A percentile compares a stretch with the other conserved stretches of the same genome.
Evolutionary conservation across 2,113 vertebrate genomes (phyloP).

Genomic region (Callionymus lyra): DNA sequence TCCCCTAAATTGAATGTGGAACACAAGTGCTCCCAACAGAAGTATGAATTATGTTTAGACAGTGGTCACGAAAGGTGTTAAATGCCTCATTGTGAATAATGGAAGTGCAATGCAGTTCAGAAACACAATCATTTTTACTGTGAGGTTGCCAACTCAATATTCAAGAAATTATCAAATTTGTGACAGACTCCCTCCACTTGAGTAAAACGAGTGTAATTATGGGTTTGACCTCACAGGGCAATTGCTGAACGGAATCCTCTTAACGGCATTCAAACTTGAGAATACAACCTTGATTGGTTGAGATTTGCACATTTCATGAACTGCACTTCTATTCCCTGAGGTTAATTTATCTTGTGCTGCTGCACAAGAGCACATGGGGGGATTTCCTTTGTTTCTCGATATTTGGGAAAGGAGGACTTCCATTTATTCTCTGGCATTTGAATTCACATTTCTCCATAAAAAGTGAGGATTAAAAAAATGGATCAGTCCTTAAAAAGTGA

Average conservation of each 20-base stretch:
- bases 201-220: conserved; percentile 42
- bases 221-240: conserved; percentile 37
- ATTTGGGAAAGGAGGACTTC: not conserved
- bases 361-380: conserved; percentile 2
- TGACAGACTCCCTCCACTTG: too few species aligned
- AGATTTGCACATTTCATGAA: conserved; percentile 25
- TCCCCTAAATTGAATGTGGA: conserved; percentile 15
- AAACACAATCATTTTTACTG: conserved; percentile 28
- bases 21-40: conserved; percentile 12
- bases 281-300: conserved; percentile 29
- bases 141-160: conserved; percentile 19
- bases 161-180: conserved; percentile 35
- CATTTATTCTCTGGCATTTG: too few species aligned
- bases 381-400: not conserved
- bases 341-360: conserved; percentile 19
- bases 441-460: too few species aligned
- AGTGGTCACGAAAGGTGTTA: conserved; percentile 17
- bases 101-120: conserved; percentile 20
- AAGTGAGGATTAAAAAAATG: too few species aligned
- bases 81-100: conserved; percentile 11
- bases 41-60: conserved; percentile 19
- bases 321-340: conserved; percentile 15
- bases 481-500: too few species aligned
- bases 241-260: conserved; percentile 18
- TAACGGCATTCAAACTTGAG: conserved; percentile 30